A percentile compares a stretch with the other conserved stretches of the same genome.
Conservation (phyloP, 2,113 vertebrate species). For the Pelvicachromis taeniatus region DNA sequence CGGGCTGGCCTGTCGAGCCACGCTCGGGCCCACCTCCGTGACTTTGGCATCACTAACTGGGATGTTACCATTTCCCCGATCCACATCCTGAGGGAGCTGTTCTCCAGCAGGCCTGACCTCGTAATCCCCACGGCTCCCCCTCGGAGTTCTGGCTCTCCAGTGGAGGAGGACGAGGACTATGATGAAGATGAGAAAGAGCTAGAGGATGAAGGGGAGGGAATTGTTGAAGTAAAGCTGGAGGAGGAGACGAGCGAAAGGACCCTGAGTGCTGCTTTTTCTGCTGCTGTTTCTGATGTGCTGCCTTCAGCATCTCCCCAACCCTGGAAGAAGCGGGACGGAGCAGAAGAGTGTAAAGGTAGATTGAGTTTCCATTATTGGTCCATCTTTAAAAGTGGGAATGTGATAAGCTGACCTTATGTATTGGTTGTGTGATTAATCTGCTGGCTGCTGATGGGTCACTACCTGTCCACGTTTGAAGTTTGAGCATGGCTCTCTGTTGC, state of each 20-base stretch:
- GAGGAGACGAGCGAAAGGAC: slow-evolving; percentile 26
- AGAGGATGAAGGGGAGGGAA: slow-evolving; percentile 42
- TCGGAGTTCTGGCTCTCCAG: slow-evolving; percentile 29
- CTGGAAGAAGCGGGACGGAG: slow-evolving; percentile 34
- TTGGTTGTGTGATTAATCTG: not conserved
- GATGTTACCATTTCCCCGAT: slow-evolving; percentile 93
- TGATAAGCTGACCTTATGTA: not conserved
- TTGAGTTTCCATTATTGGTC: not conserved
- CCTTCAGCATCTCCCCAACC: slow-evolving; percentile 7
- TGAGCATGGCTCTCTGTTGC: not conserved
- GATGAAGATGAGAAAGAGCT: slow-evolving; percentile 21
- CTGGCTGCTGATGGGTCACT: not conserved
- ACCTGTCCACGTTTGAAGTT: not conserved
- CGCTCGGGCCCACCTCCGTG: slow-evolving; percentile 89
- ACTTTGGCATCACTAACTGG: slow-evolving; percentile 97
- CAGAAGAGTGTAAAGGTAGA: slow-evolving; percentile 45
- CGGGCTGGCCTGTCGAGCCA: slow-evolving; percentile 94
- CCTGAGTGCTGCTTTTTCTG: not conserved
- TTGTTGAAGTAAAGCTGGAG: slow-evolving; percentile 49
- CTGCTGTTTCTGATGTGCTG: not conserved
- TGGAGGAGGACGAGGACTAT: slow-evolving; percentile 16
- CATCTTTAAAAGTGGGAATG: not conserved
- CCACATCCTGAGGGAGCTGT: slow-evolving; percentile 88
- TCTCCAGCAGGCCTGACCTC: slow-evolving; percentile 85
- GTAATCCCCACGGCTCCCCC: slow-evolving; percentile 73